A percentile compares a stretch with the other conserved stretches of the same genome.
Conservation (phyloP, 2,113 vertebrate species). For the zebrafish (Danio rerio) region DNA sequence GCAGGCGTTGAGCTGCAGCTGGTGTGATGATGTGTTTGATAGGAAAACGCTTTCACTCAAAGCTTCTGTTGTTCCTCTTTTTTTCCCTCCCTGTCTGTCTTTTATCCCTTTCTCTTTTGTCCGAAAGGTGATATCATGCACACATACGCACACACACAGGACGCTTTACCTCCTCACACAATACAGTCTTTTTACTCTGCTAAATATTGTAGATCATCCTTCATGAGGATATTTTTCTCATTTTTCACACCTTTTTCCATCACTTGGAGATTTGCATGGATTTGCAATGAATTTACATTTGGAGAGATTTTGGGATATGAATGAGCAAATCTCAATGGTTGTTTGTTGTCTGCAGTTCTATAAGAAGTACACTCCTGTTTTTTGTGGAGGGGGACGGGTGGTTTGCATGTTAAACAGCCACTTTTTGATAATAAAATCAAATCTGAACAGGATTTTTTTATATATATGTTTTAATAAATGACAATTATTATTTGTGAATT, state of each 20-base stretch:
- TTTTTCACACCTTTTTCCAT: not conserved
- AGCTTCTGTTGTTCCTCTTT: slow-evolving; percentile 36
- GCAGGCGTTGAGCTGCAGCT: slow-evolving; percentile 12
- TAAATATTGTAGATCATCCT: slow-evolving; percentile 50
- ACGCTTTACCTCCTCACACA: slow-evolving; percentile 11
- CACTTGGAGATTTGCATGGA: too few species aligned
- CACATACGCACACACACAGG: slow-evolving; percentile 24
- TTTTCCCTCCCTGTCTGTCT: slow-evolving; percentile 1
- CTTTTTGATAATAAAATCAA: not conserved
- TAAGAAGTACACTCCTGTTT: not conserved
- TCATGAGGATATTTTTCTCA: not conserved
- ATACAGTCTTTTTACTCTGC: slow-evolving; percentile 56
- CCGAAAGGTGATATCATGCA: not conserved
- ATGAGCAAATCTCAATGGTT: not conserved
- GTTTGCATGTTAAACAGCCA: not conserved
- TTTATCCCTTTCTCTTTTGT: slow-evolving; percentile 42
- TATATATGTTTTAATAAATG: too few species aligned
- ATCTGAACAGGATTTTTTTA: too few species aligned
- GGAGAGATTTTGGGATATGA: not conserved
- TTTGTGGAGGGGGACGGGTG: too few species aligned
- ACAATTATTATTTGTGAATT: too few species aligned
- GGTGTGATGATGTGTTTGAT: slow-evolving; percentile 38
- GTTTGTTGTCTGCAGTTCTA: not conserved
- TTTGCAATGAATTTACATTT: not conserved
- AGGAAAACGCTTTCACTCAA: slow-evolving; percentile 40